phyloP scores from a whole-genome alignment of 2,113 vertebrate species.

The Notarius quadriscutis region DNA sequence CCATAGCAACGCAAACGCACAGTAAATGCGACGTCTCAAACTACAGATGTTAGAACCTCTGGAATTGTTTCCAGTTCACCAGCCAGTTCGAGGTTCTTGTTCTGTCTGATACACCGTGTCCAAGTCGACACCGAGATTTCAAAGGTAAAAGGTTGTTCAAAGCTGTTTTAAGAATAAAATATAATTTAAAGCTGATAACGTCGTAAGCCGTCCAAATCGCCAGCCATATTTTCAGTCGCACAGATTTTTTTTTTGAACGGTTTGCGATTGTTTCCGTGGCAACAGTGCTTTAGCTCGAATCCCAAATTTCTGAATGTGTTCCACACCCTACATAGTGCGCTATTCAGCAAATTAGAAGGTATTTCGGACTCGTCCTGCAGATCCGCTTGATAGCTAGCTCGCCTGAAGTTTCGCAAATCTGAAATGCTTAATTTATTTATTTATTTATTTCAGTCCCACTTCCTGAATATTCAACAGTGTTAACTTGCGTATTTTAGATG shows the following conservation, averaged over 20 bases:
- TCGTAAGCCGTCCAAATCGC: no score
- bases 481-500: not conserved
- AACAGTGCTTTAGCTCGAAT: not conserved
- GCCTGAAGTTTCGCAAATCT: not conserved
- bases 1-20: not conserved
- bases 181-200: no score
- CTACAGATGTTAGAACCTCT: not conserved
- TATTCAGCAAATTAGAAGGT: not conserved
- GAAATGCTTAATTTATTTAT: no score
- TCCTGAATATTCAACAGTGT: not conserved
- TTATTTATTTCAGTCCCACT: not conserved
- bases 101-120: not conserved
- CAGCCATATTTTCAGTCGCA: no score
- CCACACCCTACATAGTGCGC: not conserved
- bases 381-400: not conserved
- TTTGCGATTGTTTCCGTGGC: not conserved
- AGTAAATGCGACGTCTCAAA: not conserved
- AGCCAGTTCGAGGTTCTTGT: not conserved
- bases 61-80: not conserved
- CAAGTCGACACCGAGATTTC: not conserved
- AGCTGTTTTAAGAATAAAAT: no score
- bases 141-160: no score
- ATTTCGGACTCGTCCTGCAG: not conserved
- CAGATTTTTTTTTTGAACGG: not conserved
- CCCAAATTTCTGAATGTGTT: not conserved